Evolutionary conservation across 2,888 invertebrate species (phyloP).

Genomic region (Lamellibrachia satsuma): DNA sequence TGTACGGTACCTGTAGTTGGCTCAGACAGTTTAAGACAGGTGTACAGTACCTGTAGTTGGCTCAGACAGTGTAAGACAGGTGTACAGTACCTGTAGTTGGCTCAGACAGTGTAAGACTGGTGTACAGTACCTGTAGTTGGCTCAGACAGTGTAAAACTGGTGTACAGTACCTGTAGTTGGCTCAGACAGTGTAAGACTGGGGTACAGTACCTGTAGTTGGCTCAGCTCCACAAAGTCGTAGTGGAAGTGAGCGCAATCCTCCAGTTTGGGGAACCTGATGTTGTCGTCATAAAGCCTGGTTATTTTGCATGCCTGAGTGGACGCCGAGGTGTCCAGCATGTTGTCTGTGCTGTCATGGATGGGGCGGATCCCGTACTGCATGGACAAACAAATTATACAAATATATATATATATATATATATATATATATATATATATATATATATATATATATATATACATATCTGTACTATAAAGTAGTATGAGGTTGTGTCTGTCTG

Average conservation of each 20-base stretch:
- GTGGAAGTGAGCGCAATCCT: conserved; percentile 98
- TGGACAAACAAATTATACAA: neutral
- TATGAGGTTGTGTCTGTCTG: no score
- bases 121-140: no score
- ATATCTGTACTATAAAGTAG: neutral
- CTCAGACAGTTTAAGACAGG: no score
- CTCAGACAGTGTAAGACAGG: no score
- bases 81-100: no score
- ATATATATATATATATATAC: neutral
- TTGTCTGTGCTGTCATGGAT: neutral
- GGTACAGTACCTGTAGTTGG: conserved; percentile 71
- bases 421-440: neutral
- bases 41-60: no score
- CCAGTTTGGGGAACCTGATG: conserved; percentile 83
- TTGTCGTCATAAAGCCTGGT: conserved; percentile 58
- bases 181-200: no score
- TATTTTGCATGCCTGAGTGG: conserved; percentile 49
- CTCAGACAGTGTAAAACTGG: no score
- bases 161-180: no score
- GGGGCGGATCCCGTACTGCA: neutral
- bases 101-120: no score
- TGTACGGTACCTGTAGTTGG: no score
- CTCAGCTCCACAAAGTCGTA: conserved; percentile 92
- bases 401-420: neutral
- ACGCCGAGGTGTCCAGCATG: neutral